Evolutionary conservation across 1,140 invertebrate species (phyloP).

Genomic region (Agrypnia vestita): DNA sequence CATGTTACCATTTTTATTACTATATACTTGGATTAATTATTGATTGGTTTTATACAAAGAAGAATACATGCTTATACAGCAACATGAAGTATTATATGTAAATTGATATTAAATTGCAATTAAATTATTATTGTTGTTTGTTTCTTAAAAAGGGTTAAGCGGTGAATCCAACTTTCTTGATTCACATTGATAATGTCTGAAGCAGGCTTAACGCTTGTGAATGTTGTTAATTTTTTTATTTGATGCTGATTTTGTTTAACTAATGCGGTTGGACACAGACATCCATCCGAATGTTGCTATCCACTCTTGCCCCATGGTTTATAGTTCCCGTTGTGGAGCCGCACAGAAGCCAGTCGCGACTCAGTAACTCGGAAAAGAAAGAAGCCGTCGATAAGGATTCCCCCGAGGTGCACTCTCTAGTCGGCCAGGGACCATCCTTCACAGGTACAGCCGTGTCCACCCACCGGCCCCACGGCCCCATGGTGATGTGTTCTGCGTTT

Average conservation of each 20-base stretch:
- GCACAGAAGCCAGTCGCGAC: conserved; percentile 43
- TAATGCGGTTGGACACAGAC: neutral
- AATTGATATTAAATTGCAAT: too few species aligned
- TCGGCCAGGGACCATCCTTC: conserved; percentile 19
- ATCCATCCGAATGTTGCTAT: conserved; percentile 9
- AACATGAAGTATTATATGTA: too few species aligned
- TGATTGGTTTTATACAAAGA: too few species aligned
- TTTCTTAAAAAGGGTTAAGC: too few species aligned
- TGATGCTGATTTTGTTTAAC: conserved; percentile 10
- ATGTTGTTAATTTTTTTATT: conserved; percentile 23
- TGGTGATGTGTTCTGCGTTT: conserved; percentile 18
- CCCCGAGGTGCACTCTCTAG: conserved; percentile 43
- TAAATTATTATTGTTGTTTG: too few species aligned
- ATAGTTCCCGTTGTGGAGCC: conserved; percentile 49
- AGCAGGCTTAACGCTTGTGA: conserved; percentile 29
- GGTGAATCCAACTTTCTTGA: too few species aligned
- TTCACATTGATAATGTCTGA: neutral
- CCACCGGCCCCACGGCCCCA: conserved; percentile 8
- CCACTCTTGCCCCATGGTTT: conserved; percentile 43
- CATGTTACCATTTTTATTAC: too few species aligned
- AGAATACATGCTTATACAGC: too few species aligned
- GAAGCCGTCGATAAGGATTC: conserved; percentile 50
- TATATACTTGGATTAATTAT: too few species aligned
- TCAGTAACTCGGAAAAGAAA: conserved; percentile 49
- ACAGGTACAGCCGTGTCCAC: conserved; percentile 49